Evolutionary conservation across 1,140 invertebrate species (phyloP), one percentile per base, ranked within the genome.

Genomic region (Proctacanthus coquilletti): DNA sequence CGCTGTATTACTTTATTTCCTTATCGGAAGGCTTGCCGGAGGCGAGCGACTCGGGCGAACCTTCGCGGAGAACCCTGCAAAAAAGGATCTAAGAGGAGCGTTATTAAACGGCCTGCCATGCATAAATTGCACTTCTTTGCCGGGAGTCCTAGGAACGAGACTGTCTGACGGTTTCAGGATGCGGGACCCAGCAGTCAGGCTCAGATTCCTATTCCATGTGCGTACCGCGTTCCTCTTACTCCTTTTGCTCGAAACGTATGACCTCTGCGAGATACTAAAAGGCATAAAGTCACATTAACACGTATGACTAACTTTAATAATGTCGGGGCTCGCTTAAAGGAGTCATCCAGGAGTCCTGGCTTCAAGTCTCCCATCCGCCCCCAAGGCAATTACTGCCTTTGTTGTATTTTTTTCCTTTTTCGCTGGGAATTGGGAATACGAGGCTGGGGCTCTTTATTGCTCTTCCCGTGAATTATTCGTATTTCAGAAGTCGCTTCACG

Each of bases 231-330:
- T 13, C 27, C 11, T 29, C 27, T 29, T n/a, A 13, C 15, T 14
- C 27, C 15, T 3, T 29, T 3, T 29, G 3, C 27, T 29, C n/a
- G 23, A 25, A n/a, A 8, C 23, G 6, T 14, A 3, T 14, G 3
- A 14, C n/a, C 3, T 4, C 27, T 29, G n/a, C 15, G 3, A 29
- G 34, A 30, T 18, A 38, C 35, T 36, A 33, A 43, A 40, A 41
- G 42, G 40, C 39, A 43, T 43, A 43, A 43, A 43, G 42, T 43
- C 39, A 43, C 36, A 43, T 43, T 43, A 43, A 43, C 42, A 43
- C 42, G 42, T 43, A 43, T 40, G 42, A 43, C 34, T 43, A 36
- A 41, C 33, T n/a, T n/a, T n/a, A n/a, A n/a, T n/a, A n/a, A n/a
- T n/a, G n/a, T n/a, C n/a, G n/a, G n/a, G n/a, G n/a, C n/a, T n/a